phyloP scores from a whole-genome alignment of 2,888 invertebrate species.

The Dynastes grantii region DNA sequence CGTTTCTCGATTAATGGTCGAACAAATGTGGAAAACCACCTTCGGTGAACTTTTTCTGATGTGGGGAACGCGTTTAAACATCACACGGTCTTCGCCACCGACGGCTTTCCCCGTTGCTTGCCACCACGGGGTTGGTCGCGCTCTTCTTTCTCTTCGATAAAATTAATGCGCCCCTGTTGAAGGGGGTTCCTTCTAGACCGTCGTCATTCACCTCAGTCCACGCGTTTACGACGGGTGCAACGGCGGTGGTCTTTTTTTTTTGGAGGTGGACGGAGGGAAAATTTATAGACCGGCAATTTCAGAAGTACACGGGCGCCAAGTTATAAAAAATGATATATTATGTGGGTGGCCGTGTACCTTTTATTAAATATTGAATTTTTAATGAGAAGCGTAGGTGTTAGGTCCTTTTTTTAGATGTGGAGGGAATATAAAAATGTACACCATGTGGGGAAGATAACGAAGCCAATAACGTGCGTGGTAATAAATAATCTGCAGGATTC shows the following conservation, averaged over 20 bases:
- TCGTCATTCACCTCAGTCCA: slow-evolving; percentile 5
- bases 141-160: slow-evolving; percentile 38
- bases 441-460: too few species aligned
- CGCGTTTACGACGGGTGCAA: slow-evolving; percentile 4
- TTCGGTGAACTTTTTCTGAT: slow-evolving; percentile 64
- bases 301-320: slow-evolving; percentile 39
- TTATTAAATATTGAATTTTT: slow-evolving; percentile 43
- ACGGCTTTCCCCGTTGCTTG: not conserved
- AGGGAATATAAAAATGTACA: not conserved
- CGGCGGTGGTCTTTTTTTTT: slow-evolving; percentile 23
- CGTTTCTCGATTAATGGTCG: slow-evolving; percentile 67
- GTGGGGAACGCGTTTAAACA: slow-evolving; percentile 35
- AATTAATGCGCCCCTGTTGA: slow-evolving; percentile 25
- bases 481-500: too few species aligned
- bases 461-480: too few species aligned
- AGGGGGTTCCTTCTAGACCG: slow-evolving; percentile 1
- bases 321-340: slow-evolving; percentile 46
- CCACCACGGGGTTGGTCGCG: slow-evolving; percentile 1
- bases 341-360: slow-evolving; percentile 32
- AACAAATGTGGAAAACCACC: slow-evolving; percentile 71
- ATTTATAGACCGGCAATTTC: slow-evolving; percentile 46
- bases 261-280: slow-evolving; percentile 27
- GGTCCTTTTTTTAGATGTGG: not conserved
- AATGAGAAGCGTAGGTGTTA: not conserved
- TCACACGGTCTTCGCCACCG: slow-evolving; percentile 5